Base-by-base conservation (phyloP, 2,797 vertebrate species). In the Eleutherodactylus coqui region DNA sequence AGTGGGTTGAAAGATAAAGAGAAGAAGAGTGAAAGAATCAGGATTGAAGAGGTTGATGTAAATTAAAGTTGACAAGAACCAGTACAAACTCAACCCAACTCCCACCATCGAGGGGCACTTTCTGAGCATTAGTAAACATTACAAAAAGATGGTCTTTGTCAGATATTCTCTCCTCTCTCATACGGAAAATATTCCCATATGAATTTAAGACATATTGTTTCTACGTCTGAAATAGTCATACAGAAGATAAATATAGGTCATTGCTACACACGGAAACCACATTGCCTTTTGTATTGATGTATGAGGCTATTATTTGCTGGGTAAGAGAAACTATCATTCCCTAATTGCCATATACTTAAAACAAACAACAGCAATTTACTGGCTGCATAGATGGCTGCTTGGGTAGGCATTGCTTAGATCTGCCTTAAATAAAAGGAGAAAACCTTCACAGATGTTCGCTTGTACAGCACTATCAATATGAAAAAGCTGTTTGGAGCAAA, bases 1-100 rank as follows among this genome's bases (percentile, higher is more conserved):
- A 82, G 69, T 58, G 62, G 58, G 53, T 34, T 81, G 78, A 81
- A 58, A 64, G 55, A 90, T 88, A 89, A 88, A 70, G 80, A 45
- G 55, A 72, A 29, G 49, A 60, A 32, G 41, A 85, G 32, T 49
- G 62, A 78, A 55, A 43, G 47, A 85, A 85, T 77, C 73, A 87
- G 72, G 88, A 85, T 75, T n/a, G 34, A 27, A 43, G 27, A 60
- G 5, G 36, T 53, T 75, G 62, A 84, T 84, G 51, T 51, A 38
- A 51, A 62, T 75, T 47, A 14, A 32, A 43, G 38, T 83, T 67
- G 62, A 69, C 41, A 88, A 79, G 77, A 85, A 79, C 51, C 49
- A 84, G 72, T 69, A 78, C 72, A 0, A 64, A 45, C n/a, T 13
- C n/a, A 27, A 82, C 58, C 58, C 72, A 70, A 49, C 49, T 77